Evolutionary conservation across 1,140 invertebrate genomes (phyloP).

Genomic region (Papilio polytes): DNA sequence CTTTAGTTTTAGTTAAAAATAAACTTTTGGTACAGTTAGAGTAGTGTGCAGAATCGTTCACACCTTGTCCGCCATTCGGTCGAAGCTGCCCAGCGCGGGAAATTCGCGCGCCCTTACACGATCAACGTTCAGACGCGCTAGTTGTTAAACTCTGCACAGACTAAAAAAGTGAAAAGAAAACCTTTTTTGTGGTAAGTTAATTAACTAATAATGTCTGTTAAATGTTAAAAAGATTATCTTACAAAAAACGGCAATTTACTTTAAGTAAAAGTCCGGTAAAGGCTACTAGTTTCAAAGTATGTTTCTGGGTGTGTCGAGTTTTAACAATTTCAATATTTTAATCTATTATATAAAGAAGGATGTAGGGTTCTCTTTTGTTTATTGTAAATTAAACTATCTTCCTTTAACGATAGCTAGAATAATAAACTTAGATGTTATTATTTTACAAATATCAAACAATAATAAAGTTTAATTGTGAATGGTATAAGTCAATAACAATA

Average conservation of each 20-base stretch:
- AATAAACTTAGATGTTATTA: conserved; percentile 10
- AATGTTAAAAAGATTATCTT: not conserved
- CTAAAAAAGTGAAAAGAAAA: conserved; percentile 22
- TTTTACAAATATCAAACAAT: not conserved
- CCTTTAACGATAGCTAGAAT: not conserved
- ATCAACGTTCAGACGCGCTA: not conserved
- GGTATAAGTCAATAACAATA: not conserved
- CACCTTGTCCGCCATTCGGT: conserved; percentile 65
- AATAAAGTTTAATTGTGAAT: not conserved
- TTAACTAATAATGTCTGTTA: not conserved
- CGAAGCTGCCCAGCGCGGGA: conserved; percentile 59
- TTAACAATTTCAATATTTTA: not conserved
- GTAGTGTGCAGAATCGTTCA: conserved; percentile 63
- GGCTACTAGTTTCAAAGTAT: not conserved
- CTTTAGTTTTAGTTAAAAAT: conserved; percentile 67
- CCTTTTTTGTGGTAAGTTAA: conserved; percentile 27
- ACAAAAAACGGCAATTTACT: no score
- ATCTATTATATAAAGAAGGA: not conserved
- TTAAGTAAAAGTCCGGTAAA: not conserved
- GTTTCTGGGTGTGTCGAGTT: not conserved
- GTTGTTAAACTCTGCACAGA: conserved; percentile 1
- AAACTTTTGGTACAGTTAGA: conserved; percentile 70
- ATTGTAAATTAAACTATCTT: not conserved
- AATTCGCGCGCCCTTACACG: conserved; percentile 60
- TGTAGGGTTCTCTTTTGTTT: not conserved